Conservation (phyloP, 1,140 invertebrate genomes). For the Octopus sinensis region DNA sequence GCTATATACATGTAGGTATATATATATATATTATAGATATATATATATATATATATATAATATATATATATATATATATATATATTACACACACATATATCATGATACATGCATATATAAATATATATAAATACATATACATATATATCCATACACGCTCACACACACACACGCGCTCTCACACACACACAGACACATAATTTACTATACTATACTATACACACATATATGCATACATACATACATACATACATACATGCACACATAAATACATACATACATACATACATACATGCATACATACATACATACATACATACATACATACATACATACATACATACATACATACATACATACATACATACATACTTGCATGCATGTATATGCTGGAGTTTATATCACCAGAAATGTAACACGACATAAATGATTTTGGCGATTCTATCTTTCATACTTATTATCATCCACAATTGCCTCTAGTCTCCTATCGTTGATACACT, state of each 20-base stretch:
- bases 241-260: constrained; percentile 15
- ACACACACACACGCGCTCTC: no score
- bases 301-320: constrained; percentile 16
- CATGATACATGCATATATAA: no score
- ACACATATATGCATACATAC: not conserved
- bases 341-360: constrained; percentile 11
- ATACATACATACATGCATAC: constrained; percentile 19
- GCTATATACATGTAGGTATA: no score
- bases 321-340: constrained; percentile 17
- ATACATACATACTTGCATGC: constrained; percentile 65
- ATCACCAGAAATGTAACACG: constrained; percentile 73
- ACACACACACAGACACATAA: no score
- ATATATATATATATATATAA: no score
- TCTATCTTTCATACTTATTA: not conserved
- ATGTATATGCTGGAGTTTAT: constrained; percentile 78
- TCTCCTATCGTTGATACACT: constrained; percentile 11
- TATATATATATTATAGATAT: no score
- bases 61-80: no score
- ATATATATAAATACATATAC: no score
- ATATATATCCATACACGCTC: no score
- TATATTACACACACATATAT: no score
- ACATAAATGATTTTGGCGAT: constrained; percentile 18
- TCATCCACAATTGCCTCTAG: not conserved
- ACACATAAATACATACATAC: constrained; percentile 15
- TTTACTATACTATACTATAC: no score